phyloP scores from a whole-genome alignment of 2,888 invertebrate genomes.

The Phalangium opilio region DNA sequence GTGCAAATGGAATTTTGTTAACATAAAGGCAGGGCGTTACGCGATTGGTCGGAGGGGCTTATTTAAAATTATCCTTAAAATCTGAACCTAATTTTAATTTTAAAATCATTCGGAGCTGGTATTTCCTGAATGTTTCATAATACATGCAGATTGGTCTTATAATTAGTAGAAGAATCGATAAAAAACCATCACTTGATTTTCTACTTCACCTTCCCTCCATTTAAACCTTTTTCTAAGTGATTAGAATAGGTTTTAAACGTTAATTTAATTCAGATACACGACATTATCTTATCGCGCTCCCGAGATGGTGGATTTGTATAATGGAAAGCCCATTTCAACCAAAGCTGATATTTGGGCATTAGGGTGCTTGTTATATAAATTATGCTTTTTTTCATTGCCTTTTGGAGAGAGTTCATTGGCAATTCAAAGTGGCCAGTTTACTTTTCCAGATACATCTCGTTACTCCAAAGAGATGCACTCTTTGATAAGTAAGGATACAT shows the following conservation, averaged over 20 bases:
- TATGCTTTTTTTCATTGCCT: slow-evolving; percentile 75
- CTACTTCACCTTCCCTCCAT: no score
- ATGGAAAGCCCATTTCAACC: slow-evolving; percentile 61
- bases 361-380: slow-evolving; percentile 71
- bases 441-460: slow-evolving; percentile 62
- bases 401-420: slow-evolving; percentile 86
- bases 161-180: no score
- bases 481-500: slow-evolving; percentile 46
- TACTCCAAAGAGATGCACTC: slow-evolving; percentile 54
- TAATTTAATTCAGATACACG: slow-evolving; percentile 44
- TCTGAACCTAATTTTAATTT: no score
- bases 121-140: no score
- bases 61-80: no score
- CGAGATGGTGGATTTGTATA: slow-evolving; percentile 85
- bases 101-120: no score
- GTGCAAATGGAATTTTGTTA: no score
- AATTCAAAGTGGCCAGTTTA: slow-evolving; percentile 74
- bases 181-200: no score
- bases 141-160: no score
- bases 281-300: slow-evolving; percentile 76
- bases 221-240: not conserved
- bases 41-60: no score
- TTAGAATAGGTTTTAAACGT: not conserved
- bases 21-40: no score
- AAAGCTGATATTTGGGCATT: slow-evolving; percentile 84